A percentile compares a stretch with the other conserved stretches of the same genome.
Evolutionary conservation across 2,113 vertebrate genomes (phyloP).

Genomic region (Nesoenas mayeri): DNA sequence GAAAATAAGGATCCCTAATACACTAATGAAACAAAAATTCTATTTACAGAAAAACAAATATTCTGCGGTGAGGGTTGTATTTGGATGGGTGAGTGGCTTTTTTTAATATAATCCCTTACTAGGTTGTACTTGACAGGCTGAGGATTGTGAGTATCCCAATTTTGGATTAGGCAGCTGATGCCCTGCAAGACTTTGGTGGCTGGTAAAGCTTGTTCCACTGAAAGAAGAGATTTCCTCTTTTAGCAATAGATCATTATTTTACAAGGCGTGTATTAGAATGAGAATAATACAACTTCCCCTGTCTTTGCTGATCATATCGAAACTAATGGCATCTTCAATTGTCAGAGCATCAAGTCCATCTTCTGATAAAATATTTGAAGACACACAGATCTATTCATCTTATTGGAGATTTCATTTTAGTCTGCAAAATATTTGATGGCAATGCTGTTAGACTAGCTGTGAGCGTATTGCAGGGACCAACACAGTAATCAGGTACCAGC

Average conservation of each 20-base stretch:
- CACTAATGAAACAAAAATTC: neutral
- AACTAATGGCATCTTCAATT: slow-evolving; percentile 45
- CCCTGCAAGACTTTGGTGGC: slow-evolving; percentile 8
- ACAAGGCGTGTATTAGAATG: slow-evolving; percentile 10
- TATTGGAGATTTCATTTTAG: slow-evolving; percentile 29
- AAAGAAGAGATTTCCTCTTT: slow-evolving; percentile 48
- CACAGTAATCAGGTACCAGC: neutral
- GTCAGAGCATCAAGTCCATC: slow-evolving; percentile 52
- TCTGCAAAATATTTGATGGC: slow-evolving; percentile 37
- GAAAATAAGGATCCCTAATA: neutral
- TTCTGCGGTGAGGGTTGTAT: neutral
- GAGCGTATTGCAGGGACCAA: neutral
- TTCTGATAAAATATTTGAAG: slow-evolving; percentile 57
- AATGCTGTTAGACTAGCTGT: neutral
- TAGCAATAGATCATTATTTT: slow-evolving; percentile 32
- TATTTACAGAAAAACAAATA: neutral
- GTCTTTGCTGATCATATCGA: slow-evolving; percentile 50
- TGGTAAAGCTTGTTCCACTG: slow-evolving; percentile 27
- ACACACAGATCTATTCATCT: slow-evolving; percentile 26
- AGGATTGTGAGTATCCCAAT: neutral
- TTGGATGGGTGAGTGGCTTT: neutral
- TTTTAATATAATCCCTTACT: neutral
- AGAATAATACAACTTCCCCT: slow-evolving; percentile 44
- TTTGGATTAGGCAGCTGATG: slow-evolving; percentile 48
- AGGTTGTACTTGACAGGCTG: neutral